Evolutionary conservation across 2,888 invertebrate genomes (phyloP).

Genomic region (Noctuana brunneofusca): DNA sequence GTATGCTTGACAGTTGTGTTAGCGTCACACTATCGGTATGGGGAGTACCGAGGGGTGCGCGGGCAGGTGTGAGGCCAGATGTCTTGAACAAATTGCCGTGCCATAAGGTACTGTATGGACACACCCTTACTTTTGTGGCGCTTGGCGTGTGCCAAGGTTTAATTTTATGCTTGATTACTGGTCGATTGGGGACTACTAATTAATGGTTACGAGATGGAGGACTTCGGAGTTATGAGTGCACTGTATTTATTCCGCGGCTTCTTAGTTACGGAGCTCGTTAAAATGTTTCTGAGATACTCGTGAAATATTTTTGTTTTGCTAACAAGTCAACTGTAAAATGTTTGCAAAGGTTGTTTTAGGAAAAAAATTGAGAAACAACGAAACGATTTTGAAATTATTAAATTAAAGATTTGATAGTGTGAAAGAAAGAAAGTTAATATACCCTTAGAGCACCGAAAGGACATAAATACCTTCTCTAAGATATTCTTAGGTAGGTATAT

Average conservation of each 20-base stretch:
- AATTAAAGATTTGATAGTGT: no score
- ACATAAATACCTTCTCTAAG: no score
- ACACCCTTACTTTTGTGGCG: conserved; percentile 72
- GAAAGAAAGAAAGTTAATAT: no score
- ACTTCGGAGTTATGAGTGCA: conserved; percentile 43
- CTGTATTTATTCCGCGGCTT: conserved; percentile 39
- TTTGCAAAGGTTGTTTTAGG: neutral
- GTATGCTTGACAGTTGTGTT: conserved; percentile 36
- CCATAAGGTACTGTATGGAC: conserved; percentile 80
- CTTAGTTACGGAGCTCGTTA: conserved; percentile 25
- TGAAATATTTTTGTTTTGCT: neutral
- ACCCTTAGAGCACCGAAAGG: no score
- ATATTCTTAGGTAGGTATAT: no score
- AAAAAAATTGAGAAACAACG: neutral
- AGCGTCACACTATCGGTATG: conserved; percentile 58
- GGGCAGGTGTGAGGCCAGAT: conserved; percentile 81
- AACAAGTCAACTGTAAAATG: neutral
- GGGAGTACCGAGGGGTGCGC: conserved; percentile 51
- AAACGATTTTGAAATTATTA: no score
- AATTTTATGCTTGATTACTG: conserved; percentile 82
- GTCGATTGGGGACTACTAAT: conserved; percentile 69
- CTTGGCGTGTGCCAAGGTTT: conserved; percentile 81
- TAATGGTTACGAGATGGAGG: conserved; percentile 72
- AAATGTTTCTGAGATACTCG: conserved; percentile 21
- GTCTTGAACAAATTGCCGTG: conserved; percentile 80